Base-by-base conservation (phyloP, 2,113 vertebrate genomes). In the Peromyscus polionotus region DNA sequence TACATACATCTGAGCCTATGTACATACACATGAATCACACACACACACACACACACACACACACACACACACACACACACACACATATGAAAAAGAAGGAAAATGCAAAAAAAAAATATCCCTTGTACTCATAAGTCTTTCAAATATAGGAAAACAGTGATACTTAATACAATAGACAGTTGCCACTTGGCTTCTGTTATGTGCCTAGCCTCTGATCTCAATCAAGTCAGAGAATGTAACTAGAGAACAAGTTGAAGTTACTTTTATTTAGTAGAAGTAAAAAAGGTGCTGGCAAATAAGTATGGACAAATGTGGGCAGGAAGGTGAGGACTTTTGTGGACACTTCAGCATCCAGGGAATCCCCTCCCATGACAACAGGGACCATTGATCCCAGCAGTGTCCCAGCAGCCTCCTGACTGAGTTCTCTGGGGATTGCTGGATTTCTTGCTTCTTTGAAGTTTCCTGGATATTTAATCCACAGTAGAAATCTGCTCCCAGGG, bases 61-160 rank as follows among this genome's bases (percentile, higher is more conserved):
- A 42, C 42, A 42, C 42, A 42, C 42, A 42, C 42, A 48, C 45
- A 48, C 48, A 80, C 7, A 24, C 13, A 31, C 7, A 24, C 13
- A 31, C n/a, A 33, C 63, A 87, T 22, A 36, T 48, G 26, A 68
- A 36, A 63, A 39, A 63, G 12, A 42, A 75, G 26, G 16, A 51
- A 86, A 67, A 51, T 51, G 51, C 51, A 51, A 51, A 51, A 51
- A 51, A 51, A 51, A 51, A 51, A 51, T 8, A 51, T 8, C 51
- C 51, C 51, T 51, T 51, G 33, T 36, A 19, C 94, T 88, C 31
- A 20, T 36, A 42, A 65, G 17, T 93, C 24, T 90, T 84, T 8
- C 39, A 96, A 45, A 79, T n/a, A 24, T 3, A 77, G 84, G n/a
- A 75, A 91, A 94, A 70, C n/a, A 92, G 33, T 48, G 89, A 63